These are phyloP conservation scores for Plagodis pulveraria DNA, from an alignment of 2,888 invertebrate genomes.

Conservation along the genomic window DNA sequence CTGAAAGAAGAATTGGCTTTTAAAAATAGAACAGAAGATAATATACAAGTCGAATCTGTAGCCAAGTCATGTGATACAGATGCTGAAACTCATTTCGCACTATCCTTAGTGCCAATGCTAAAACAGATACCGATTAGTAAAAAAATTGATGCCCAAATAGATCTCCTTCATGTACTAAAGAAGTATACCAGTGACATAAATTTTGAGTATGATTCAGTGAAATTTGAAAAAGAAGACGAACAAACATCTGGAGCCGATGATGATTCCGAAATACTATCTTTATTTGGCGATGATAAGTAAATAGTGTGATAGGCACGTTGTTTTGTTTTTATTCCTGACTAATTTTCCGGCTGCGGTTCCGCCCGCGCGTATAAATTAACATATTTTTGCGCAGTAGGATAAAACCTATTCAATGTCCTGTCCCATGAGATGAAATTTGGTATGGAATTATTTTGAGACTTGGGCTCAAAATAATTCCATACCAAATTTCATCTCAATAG, in stretches of 20 bases:
- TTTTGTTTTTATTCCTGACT: too few relatives aligned
- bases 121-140: constrained; percentile 15
- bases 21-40: constrained; percentile 4
- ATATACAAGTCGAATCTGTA: neutral
- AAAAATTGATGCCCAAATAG: constrained; percentile 26
- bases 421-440: too few relatives aligned
- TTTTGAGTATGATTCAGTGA: neutral
- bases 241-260: constrained; percentile 3
- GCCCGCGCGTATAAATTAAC: too few relatives aligned
- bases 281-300: constrained; percentile 13
- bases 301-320: too few relatives aligned
- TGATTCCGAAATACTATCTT: constrained; percentile 11
- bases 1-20: constrained; percentile 9
- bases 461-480: too few relatives aligned
- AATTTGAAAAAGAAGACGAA: constrained; percentile 12
- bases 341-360: too few relatives aligned
- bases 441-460: too few relatives aligned
- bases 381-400: too few relatives aligned
- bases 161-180: constrained; percentile 16
- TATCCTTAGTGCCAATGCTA: constrained; percentile 21
- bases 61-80: constrained; percentile 11
- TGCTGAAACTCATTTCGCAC: constrained; percentile 18
- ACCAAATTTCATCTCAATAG: too few relatives aligned
- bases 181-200: constrained; percentile 7
- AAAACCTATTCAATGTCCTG: too few relatives aligned